These are phyloP conservation scores for Hyalella azteca DNA, from an alignment of 2,888 invertebrate genomes.

Conservation along the genomic window DNA sequence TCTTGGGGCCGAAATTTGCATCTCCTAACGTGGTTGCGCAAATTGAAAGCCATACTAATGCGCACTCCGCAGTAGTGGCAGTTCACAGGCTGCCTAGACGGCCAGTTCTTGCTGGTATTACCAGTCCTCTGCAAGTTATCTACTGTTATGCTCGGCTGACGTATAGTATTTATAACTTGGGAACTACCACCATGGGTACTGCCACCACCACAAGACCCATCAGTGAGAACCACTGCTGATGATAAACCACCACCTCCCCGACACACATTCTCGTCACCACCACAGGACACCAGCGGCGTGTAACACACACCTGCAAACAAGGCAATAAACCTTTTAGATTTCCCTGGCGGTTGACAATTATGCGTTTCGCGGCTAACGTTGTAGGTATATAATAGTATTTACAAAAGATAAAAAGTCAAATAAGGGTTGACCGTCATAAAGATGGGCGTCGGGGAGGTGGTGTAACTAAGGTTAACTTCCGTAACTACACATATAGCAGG, in stretches of 20 bases:
- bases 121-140: background rate
- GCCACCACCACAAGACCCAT: background rate
- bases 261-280: slow-evolving; percentile 17
- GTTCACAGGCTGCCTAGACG: slow-evolving; percentile 58
- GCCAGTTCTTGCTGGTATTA: slow-evolving; percentile 58
- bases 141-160: background rate
- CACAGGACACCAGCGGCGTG: slow-evolving; percentile 14
- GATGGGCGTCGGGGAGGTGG: no score
- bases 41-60: slow-evolving; percentile 58
- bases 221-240: background rate
- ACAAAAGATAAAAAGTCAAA: no score
- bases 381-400: no score
- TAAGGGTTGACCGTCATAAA: no score
- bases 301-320: slow-evolving; percentile 21
- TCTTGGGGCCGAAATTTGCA: slow-evolving; percentile 57
- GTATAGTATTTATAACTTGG: no score
- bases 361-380: no score
- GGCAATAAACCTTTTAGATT: no score
- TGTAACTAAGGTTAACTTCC: no score
- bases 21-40: slow-evolving; percentile 58
- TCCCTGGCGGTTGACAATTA: no score
- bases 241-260: slow-evolving; percentile 18
- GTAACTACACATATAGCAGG: no score
- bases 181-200: background rate
- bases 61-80: slow-evolving; percentile 58